Conservation (phyloP, 2,888 invertebrate genomes). For the Acronicta psi region DNA sequence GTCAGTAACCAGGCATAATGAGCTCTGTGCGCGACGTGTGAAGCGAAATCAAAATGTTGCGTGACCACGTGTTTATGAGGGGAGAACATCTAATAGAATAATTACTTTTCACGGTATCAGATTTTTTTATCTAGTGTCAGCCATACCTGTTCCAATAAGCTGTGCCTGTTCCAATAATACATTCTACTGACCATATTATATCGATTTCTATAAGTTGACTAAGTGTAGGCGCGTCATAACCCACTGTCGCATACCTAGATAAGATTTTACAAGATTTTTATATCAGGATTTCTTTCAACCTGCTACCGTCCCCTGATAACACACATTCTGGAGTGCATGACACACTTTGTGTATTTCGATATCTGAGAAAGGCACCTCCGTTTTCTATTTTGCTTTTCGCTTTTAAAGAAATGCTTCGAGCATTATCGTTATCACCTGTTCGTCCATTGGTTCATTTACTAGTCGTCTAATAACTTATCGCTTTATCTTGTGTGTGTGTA, state of each 20-base stretch:
- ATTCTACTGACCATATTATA: conserved; percentile 2
- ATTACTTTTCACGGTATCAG: background rate
- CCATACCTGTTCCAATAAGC: background rate
- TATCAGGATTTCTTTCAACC: conserved; percentile 59
- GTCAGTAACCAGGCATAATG: conserved; percentile 19
- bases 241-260: conserved; percentile 46
- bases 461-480: conserved; percentile 42
- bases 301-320: conserved; percentile 64
- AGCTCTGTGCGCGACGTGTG: conserved; percentile 17
- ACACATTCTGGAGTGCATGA: conserved; percentile 66
- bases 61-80: conserved; percentile 14
- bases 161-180: background rate
- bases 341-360: conserved; percentile 75
- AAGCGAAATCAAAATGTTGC: conserved; percentile 24
- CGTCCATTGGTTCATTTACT: conserved; percentile 29
- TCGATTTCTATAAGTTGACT: conserved; percentile 34
- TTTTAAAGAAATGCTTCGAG: conserved; percentile 47
- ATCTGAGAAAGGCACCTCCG: conserved; percentile 48
- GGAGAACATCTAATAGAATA: background rate
- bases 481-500: conserved; percentile 41
- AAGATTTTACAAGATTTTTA: conserved; percentile 46
- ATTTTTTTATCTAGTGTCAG: background rate
- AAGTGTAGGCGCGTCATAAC: conserved; percentile 23
- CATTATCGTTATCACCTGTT: conserved; percentile 46
- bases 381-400: conserved; percentile 50